Base-by-base conservation (phyloP, 2,888 invertebrate genomes). In the Agrotis ipsilon region DNA sequence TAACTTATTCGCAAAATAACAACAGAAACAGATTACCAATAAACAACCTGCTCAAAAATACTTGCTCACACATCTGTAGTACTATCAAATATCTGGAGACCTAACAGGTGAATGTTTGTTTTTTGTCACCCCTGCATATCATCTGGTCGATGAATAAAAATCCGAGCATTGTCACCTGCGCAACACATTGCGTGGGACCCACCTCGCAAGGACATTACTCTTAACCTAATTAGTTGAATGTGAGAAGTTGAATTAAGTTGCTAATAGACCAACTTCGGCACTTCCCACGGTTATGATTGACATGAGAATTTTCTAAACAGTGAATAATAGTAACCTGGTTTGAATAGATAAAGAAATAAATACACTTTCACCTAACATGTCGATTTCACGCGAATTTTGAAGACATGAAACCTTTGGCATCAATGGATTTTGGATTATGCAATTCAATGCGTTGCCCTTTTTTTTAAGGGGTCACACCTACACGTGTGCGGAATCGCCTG, bases 401-500 rank as follows among this genome's bases (percentile, higher is more conserved):
- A 39, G 39, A 39, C 9, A 11, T 39, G 11, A 39, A 69, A 67
- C 58, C 64, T 86, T 58, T 72, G 85, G 86, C 85, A 85, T 89
- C 87, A 71, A 86, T 85, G 52, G 61, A 67, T 69, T 80, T 84
- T 85, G 87, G 84, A 79, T 91, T 87, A 90, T 80, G 90, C 92
- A 92, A 94, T 83, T 60, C 58, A 60, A 57, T 62, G 81, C 82
- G 78, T 85, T 92, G 92, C 88, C 87, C 89, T 83, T 88, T 90
- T 87, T 88, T 91, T 86, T 80, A 59, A 48, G 73, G 70, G 76
- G 79, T 94, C 94, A 90, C 94, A 95, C 93, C 91, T 85, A 90
- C 95, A 94, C 94, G 94, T 94, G 95, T 92, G 88, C 85, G 75
- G 87, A 89, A 90, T 91, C 82, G 73, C 76, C 72, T 66, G 69